Base-by-base conservation (phyloP, 2,888 invertebrate species). In the Drosophila phalerata region DNA sequence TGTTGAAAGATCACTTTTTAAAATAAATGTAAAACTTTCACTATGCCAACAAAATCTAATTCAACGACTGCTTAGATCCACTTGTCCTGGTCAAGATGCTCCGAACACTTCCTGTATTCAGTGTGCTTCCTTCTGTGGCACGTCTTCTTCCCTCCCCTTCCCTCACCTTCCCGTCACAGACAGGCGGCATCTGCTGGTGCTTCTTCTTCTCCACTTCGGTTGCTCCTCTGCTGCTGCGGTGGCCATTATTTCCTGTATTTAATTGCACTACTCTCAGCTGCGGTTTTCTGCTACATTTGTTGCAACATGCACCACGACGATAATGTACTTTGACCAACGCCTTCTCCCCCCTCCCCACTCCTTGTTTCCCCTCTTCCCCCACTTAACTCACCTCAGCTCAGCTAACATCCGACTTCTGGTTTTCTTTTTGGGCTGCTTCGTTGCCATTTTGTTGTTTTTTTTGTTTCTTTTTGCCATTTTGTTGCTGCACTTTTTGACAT, bases 161-260 rank as follows among this genome's bases (percentile, higher is more conserved):
- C 17, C 51, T 34, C 10, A 8, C 5, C 34, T 30, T 30, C 37
- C 22, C 11, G 1, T 13, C 48, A 25, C n/a, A 30, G 45, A 30
- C 43, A 40, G 45, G 30, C 40, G 30, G 25, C 30, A 42, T 34
- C 43, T 47, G 48, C 13, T 22, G 63, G 43, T 57, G n/a, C 34
- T 62, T 37, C 43, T 62, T 22, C 58, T n/a, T 22, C 49, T 43
- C 19, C 47, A 17, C 37, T 9, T 15, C 15, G 3, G 38, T 5
- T 40, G 17, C 40, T 25, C 56, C 53, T 56, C 63, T 77, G 73
- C 63, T 77, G 73, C 71, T 88, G 88, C 70, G 85, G 88, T 87
- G 79, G 82, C 85, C 89, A 89, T 89, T 90, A 86, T 85, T 89
- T 87, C 86, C 90, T 88, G 88, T 75, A 88, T 88, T 87, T 87